Percentiles rank a stretch among this genome's conserved stretches.
These are phyloP conservation scores for Nebria salina DNA, from an alignment of 2,888 invertebrate genomes.

Conservation along the genomic window DNA sequence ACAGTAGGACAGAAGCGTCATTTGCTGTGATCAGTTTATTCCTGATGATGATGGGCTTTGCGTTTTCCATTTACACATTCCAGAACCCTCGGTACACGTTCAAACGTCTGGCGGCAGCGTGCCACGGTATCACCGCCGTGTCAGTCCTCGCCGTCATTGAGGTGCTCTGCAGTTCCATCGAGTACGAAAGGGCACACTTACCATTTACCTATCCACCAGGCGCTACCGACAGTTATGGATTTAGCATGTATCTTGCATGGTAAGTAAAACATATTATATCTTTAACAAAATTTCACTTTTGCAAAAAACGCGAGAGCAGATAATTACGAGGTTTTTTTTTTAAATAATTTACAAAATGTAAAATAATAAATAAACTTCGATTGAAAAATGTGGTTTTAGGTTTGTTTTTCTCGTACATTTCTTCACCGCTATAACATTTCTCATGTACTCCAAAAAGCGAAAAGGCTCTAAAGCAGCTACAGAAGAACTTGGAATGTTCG, in stretches of 20 bases:
- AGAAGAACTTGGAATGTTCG: slow-evolving; percentile 85
- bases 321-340: too few relatives aligned
- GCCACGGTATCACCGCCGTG: slow-evolving; percentile 85
- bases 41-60: slow-evolving; percentile 82
- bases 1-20: slow-evolving; percentile 83
- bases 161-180: slow-evolving; percentile 78
- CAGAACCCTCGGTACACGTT: slow-evolving; percentile 88
- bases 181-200: slow-evolving; percentile 74
- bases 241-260: slow-evolving; percentile 78
- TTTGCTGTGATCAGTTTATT: slow-evolving; percentile 85
- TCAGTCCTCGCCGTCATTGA: slow-evolving; percentile 85
- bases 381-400: slow-evolving; percentile 54
- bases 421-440: slow-evolving; percentile 75
- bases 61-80: slow-evolving; percentile 86
- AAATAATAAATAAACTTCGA: too few relatives aligned
- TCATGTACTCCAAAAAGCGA: slow-evolving; percentile 84
- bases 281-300: too few relatives aligned
- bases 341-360: too few relatives aligned
- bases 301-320: too few relatives aligned
- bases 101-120: slow-evolving; percentile 84
- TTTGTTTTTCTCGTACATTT: slow-evolving; percentile 77
- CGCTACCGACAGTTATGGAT: slow-evolving; percentile 76
- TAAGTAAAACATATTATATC: slow-evolving; percentile 16
- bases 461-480: slow-evolving; percentile 85
- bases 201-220: slow-evolving; percentile 73